Conservation (phyloP, 2,113 vertebrate genomes). For the Osmerus mordax region DNA sequence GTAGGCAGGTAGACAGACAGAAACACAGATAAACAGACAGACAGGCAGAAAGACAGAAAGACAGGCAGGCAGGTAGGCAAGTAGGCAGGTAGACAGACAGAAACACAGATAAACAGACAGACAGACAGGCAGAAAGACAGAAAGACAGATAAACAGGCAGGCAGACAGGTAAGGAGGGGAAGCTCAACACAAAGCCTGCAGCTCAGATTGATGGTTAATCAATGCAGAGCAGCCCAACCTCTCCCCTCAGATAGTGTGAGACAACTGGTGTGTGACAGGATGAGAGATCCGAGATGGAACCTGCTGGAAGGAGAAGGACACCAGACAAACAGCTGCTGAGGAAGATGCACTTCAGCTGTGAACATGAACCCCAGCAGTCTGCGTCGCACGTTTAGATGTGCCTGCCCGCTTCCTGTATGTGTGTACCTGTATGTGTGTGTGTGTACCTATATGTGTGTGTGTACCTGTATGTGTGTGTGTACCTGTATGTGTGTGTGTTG, state of each 20-base stretch:
- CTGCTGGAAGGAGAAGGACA: neutral
- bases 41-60: too few relatives aligned
- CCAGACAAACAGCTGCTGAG: slow-evolving; percentile 18
- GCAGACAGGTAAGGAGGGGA: too few relatives aligned
- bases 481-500: neutral
- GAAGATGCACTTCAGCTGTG: neutral
- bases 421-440: neutral
- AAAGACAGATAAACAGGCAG: too few relatives aligned
- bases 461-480: neutral
- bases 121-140: too few relatives aligned
- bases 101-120: too few relatives aligned
- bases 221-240: slow-evolving; percentile 16
- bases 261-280: neutral
- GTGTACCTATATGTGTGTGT: neutral
- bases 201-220: slow-evolving; percentile 36
- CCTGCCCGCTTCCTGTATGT: neutral
- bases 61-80: too few relatives aligned
- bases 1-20: too few relatives aligned
- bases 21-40: too few relatives aligned
- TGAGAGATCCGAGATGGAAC: neutral
- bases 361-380: too few relatives aligned
- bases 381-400: too few relatives aligned
- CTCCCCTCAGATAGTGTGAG: slow-evolving; percentile 3
- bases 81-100: too few relatives aligned
- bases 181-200: slow-evolving; percentile 15